Percentiles rank a stretch among this genome's conserved stretches.
Conservation (phyloP, 2,797 vertebrate species). For the Potorous gilbertii region DNA sequence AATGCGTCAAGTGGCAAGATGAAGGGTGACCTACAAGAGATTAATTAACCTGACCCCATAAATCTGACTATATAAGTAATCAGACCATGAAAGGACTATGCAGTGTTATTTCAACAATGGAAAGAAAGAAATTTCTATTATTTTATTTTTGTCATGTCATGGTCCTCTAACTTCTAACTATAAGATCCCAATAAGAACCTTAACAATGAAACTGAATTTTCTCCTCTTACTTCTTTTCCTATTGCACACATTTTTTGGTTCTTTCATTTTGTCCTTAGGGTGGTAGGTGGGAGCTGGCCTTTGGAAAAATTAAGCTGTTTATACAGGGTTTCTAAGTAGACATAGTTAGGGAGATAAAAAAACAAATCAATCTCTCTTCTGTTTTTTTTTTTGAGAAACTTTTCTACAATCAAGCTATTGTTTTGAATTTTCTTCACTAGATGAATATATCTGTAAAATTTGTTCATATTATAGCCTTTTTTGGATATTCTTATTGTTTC, state of each 20-base stretch:
- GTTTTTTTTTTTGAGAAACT: slow-evolving; percentile 33
- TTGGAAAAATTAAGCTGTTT: slow-evolving; percentile 23
- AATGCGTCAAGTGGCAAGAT: too few species aligned
- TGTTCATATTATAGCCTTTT: slow-evolving; percentile 35
- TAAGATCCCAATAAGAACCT: neutral
- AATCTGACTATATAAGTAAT: too few species aligned
- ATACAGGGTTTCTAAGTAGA: slow-evolving; percentile 22
- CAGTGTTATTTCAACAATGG: too few species aligned
- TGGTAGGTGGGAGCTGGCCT: neutral
- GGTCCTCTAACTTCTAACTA: too few species aligned
- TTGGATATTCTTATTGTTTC: slow-evolving; percentile 15
- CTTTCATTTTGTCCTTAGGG: neutral
- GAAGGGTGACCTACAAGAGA: too few species aligned
- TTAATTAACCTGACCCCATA: too few species aligned
- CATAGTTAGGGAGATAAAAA: slow-evolving; percentile 13
- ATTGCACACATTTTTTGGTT: neutral
- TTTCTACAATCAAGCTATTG: slow-evolving; percentile 32
- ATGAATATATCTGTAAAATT: slow-evolving; percentile 6
- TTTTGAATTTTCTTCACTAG: slow-evolving; percentile 20
- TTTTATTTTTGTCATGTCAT: too few species aligned
- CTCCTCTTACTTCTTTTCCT: neutral
- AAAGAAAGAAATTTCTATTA: too few species aligned
- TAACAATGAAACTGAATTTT: neutral
- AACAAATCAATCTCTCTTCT: slow-evolving; percentile 19
- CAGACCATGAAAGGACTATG: too few species aligned